Evolutionary conservation across 2,113 vertebrate genomes (phyloP), one percentile per base, ranked within the genome.

Genomic region (Solea solea): DNA sequence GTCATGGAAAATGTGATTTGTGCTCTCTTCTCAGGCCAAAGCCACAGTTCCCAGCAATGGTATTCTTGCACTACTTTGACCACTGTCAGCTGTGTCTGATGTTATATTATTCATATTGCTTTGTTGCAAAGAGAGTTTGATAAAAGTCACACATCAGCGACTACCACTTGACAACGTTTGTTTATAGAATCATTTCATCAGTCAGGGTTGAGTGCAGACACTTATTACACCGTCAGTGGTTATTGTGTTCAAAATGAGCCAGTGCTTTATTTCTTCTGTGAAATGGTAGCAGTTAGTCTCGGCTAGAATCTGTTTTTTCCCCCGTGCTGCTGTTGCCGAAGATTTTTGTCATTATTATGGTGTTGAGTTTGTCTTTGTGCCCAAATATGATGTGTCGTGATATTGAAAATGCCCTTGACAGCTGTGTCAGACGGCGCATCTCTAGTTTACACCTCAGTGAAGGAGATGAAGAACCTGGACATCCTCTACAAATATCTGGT

Each of bases 401-500:
- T 41, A 48, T 67, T 70, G 14, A 52, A 72, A 42, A 54, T 88
- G 89, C 93, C 95, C 93, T 97, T 97, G 93, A 98, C 93, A 3
- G 15, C 7, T 7, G 8, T 74, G 42, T 87, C 91, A 99, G 98
- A 99, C 72, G 98, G 98, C 21, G 96, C 98, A 48, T 96, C 96
- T 69, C 95, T 99, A 90, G 94, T 99, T 93, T 99, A 99, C 93
- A 97, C 97, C 62, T 99, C 98, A 68, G 95, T 99, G 90, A 99
- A 99, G 91, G 98, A 99, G 89, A 96, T 96, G 90, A 99, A 99
- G 93, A 99, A 99, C 92, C 93, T 97, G 90, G 97, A 99, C 84
- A 93, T 98, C 90, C 94, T 98, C 72, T 99, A 99, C 94, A 99
- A 98, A 93, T 99, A 98, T 80, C 94, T 99, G 72, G 95, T 99